Percentiles rank a stretch among this genome's conserved stretches.
These are phyloP conservation scores for Pedicia rivosa DNA, from an alignment of 2,888 invertebrate genomes.

Conservation along the genomic window DNA sequence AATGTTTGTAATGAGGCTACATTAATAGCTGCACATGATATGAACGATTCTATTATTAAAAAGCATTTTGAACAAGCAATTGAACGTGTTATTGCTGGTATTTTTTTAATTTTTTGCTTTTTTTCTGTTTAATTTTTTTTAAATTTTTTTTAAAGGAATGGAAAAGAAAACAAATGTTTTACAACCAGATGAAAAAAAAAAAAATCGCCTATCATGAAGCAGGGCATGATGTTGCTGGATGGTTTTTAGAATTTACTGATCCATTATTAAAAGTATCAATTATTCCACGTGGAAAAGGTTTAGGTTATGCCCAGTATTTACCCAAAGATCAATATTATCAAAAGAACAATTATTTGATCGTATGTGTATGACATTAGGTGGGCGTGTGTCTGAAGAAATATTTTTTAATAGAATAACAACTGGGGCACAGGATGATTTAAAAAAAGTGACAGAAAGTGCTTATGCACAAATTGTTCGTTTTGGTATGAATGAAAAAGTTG, in stretches of 20 bases:
- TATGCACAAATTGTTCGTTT: conserved; percentile 96
- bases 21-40: conserved; percentile 89
- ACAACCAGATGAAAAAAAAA: conserved; percentile 93
- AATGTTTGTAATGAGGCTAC: conserved; percentile 99
- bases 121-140: too few species aligned
- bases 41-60: conserved; percentile 59
- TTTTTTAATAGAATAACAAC: conserved; percentile 95
- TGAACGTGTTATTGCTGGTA: conserved; percentile 89
- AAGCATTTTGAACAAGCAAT: conserved; percentile 98
- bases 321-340: conserved; percentile 96
- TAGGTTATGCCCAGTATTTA: conserved; percentile 97
- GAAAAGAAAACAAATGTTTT: conserved; percentile 97
- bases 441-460: conserved; percentile 95
- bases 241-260: conserved; percentile 95
- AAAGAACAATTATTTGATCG: conserved; percentile 92
- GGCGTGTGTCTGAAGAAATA: conserved; percentile 90
- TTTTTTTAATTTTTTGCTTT: too few species aligned
- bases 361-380: conserved; percentile 99
- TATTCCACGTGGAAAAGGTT: conserved; percentile 93
- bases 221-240: conserved; percentile 97
- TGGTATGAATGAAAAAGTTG: conserved; percentile 96
- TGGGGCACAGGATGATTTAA: conserved; percentile 95
- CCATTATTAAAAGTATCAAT: conserved; percentile 96
- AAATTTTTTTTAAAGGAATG: too few species aligned
- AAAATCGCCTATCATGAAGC: conserved; percentile 99